A percentile compares a stretch with the other conserved stretches of the same genome.
phyloP scores from a whole-genome alignment of 2,888 invertebrate species.

The Erannis defoliaria region DNA sequence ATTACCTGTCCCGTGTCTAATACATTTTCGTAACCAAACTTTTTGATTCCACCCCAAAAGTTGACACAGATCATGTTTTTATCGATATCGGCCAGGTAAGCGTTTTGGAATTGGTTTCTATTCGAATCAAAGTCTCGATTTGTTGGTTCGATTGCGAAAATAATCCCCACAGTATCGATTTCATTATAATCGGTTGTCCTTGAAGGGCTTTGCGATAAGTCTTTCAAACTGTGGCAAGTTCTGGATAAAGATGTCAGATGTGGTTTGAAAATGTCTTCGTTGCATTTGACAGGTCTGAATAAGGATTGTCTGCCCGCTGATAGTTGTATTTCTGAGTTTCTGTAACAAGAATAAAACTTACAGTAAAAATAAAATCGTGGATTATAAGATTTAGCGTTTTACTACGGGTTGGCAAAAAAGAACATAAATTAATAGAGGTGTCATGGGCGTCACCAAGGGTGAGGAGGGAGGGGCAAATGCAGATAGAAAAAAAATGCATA shows the following conservation, averaged over 20 bases:
- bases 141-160: slow-evolving; percentile 85
- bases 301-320: slow-evolving; percentile 83
- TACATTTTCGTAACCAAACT: slow-evolving; percentile 83
- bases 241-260: slow-evolving; percentile 60
- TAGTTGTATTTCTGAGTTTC: slow-evolving; percentile 84
- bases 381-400: no score
- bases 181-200: slow-evolving; percentile 86
- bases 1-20: slow-evolving; percentile 86
- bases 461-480: no score
- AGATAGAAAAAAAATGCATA: no score
- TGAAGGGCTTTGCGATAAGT: slow-evolving; percentile 65
- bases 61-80: slow-evolving; percentile 83
- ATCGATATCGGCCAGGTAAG: slow-evolving; percentile 86
- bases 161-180: slow-evolving; percentile 91
- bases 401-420: no score
- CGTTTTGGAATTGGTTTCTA: slow-evolving; percentile 80
- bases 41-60: slow-evolving; percentile 85
- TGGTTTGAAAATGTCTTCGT: slow-evolving; percentile 50
- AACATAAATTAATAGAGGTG: no score
- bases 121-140: slow-evolving; percentile 69
- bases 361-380: no score
- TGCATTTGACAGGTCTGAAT: slow-evolving; percentile 67
- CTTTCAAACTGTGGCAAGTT: slow-evolving; percentile 77
- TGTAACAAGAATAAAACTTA: slow-evolving; percentile 47
- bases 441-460: no score